Conservation (phyloP, 2,888 invertebrate species). For the Hirtodrosophila confusa region DNA sequence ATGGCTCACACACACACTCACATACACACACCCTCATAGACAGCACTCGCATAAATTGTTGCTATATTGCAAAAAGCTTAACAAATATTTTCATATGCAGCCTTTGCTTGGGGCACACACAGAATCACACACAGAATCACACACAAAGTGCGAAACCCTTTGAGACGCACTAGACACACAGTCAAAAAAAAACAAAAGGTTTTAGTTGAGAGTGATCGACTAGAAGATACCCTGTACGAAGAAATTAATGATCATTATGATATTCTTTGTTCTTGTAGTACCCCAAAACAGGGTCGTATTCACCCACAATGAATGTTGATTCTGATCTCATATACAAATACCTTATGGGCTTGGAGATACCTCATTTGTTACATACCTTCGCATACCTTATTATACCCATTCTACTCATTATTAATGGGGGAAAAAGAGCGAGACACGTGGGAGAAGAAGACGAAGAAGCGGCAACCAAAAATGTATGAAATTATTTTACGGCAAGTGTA, state of each 20-base stretch:
- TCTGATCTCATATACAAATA: too few relatives aligned
- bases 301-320: too few relatives aligned
- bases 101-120: conserved; percentile 47
- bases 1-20: conserved; percentile 5
- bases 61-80: conserved; percentile 47
- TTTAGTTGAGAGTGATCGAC: too few relatives aligned
- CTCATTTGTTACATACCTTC: too few relatives aligned
- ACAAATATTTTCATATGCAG: conserved; percentile 72
- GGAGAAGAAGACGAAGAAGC: conserved; percentile 17
- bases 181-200: conserved; percentile 15
- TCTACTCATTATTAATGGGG: not conserved
- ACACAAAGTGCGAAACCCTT: conserved; percentile 67
- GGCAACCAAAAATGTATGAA: conserved; percentile 58
- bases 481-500: conserved; percentile 63
- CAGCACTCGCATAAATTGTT: conserved; percentile 39
- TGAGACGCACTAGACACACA: conserved; percentile 61
- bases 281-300: too few relatives aligned
- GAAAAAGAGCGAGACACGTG: not conserved
- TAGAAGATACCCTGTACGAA: too few relatives aligned
- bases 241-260: too few relatives aligned
- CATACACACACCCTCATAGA: conserved; percentile 3
- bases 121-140: conserved; percentile 25
- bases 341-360: too few relatives aligned
- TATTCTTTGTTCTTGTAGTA: too few relatives aligned
- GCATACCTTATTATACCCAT: too few relatives aligned